A percentile compares a stretch with the other conserved stretches of the same genome.
phyloP scores from a whole-genome alignment of 2,113 vertebrate species.

The Lichenostomus cassidix region DNA sequence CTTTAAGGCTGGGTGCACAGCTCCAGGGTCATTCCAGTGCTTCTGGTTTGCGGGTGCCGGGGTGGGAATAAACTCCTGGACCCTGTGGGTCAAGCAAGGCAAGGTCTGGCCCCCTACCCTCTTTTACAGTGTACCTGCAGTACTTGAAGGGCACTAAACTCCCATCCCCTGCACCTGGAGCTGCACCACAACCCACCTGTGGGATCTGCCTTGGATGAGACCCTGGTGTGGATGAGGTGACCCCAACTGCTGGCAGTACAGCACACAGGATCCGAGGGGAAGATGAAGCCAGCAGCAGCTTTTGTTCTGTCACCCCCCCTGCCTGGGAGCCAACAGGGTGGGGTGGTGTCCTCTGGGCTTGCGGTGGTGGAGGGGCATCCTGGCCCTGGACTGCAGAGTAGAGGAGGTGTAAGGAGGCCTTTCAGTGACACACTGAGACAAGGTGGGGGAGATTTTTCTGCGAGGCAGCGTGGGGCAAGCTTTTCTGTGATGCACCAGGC shows the following conservation, averaged over 20 bases:
- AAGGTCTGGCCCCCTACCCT: neutral
- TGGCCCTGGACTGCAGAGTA: rapidly evolving
- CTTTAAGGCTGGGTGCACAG: neutral
- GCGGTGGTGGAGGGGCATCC: neutral
- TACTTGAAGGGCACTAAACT: rapidly evolving
- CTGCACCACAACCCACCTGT: rapidly evolving
- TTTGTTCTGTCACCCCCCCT: rapidly evolving
- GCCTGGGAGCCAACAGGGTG: rapidly evolving
- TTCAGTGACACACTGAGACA: rapidly evolving
- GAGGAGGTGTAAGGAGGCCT: rapidly evolving
- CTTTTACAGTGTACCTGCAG: neutral
- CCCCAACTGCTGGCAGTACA: rapidly evolving
- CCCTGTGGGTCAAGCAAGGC: neutral
- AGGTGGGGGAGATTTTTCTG: neutral
- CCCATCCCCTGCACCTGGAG: neutral
- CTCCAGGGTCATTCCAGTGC: neutral
- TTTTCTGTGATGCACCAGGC: neutral
- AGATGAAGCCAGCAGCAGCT: neutral
- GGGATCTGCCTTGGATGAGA: neutral
- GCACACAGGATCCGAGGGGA: too few species aligned
- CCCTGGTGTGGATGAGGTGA: neutral
- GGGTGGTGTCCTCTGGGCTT: neutral
- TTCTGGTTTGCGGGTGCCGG: neutral
- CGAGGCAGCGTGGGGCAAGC: rapidly evolving
- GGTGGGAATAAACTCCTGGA: neutral